These are phyloP conservation scores for Drosophila pseudotalamancana DNA, from an alignment of 2,888 invertebrate genomes.

Conservation along the genomic window DNA sequence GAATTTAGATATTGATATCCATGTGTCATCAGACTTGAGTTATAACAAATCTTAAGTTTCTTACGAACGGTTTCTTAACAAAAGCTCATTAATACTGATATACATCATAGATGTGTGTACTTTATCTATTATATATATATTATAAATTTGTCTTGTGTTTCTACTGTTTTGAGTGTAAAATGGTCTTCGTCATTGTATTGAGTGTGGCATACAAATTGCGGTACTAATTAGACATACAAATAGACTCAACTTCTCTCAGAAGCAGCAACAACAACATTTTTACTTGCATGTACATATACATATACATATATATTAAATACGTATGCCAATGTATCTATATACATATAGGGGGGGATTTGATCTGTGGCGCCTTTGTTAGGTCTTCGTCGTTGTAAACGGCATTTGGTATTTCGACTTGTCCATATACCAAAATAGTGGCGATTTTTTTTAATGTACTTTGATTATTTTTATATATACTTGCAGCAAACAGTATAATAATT, in stretches of 20 bases:
- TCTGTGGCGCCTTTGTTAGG: conserved; percentile 19
- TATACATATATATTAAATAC: conserved; percentile 11
- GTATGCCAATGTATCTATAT: neutral
- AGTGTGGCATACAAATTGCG: neutral
- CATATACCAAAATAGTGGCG: conserved; percentile 44
- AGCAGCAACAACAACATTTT: neutral
- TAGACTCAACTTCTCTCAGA: conserved; percentile 24
- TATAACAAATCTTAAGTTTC: neutral
- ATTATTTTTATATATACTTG: conserved; percentile 32
- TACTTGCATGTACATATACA: conserved; percentile 20
- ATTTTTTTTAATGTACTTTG: conserved; percentile 43
- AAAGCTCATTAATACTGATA: no score
- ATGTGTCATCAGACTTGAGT: neutral
- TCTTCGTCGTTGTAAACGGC: conserved; percentile 48
- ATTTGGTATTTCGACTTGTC: conserved; percentile 34
- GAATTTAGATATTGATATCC: no score
- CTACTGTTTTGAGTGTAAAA: conserved; percentile 48
- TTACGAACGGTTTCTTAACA: no score
- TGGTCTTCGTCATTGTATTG: conserved; percentile 2
- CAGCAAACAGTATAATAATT: conserved; percentile 28
- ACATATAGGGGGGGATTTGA: neutral
- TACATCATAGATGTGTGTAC: no score
- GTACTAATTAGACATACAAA: neutral
- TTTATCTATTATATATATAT: neutral
- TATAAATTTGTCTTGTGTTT: conserved; percentile 48